These are phyloP conservation scores for Melipona quadrifasciata DNA, from an alignment of 1,140 invertebrate genomes.

Conservation along the genomic window DNA sequence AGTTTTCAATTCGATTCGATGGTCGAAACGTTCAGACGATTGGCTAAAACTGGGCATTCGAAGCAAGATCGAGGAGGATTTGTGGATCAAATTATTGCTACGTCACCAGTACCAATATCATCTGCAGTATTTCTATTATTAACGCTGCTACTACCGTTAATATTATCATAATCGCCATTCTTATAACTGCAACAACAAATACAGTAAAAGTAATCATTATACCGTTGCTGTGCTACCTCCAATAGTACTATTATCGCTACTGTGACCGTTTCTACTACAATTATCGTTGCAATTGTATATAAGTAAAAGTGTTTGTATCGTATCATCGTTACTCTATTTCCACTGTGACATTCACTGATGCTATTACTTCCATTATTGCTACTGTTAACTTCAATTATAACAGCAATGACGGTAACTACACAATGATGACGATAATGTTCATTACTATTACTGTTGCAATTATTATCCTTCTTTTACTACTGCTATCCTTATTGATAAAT, in stretches of 20 bases:
- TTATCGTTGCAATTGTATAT: neutral
- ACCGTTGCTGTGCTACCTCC: neutral
- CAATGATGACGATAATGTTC: neutral
- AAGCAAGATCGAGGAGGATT: neutral
- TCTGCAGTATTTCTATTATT: conserved; percentile 14
- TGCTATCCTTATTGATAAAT: neutral
- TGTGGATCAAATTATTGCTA: conserved; percentile 9
- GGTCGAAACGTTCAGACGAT: neutral
- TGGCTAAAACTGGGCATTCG: neutral
- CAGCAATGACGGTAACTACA: neutral
- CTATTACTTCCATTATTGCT: neutral
- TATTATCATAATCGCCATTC: neutral
- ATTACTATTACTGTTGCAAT: neutral
- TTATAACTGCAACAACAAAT: neutral
- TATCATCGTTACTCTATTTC: neutral
- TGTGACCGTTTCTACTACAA: neutral
- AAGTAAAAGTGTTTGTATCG: neutral
- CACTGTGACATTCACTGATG: neutral
- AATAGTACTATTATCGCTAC: neutral
- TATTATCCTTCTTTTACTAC: neutral
- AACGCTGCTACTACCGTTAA: neutral
- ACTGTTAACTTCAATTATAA: neutral
- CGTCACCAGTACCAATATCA: conserved; percentile 16
- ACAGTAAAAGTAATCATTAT: neutral
- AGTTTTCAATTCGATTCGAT: neutral